Base-by-base conservation (phyloP, 2,888 invertebrate genomes). In the Scelioninae gen. 1 region DNA sequence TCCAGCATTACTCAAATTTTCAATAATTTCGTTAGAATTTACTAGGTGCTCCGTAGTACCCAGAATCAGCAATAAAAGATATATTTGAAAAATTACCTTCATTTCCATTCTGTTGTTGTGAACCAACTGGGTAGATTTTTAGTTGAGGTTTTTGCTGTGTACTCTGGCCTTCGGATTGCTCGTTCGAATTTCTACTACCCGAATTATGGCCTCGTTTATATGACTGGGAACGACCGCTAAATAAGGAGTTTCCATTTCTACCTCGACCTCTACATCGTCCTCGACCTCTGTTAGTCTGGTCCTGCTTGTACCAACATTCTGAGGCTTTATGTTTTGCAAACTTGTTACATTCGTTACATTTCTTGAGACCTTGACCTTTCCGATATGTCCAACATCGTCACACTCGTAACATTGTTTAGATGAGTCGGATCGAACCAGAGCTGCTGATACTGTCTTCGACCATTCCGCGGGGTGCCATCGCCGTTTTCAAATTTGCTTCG, bases 41-140 rank as follows among this genome's bases (percentile, higher is more conserved):
- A 38, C 43, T 13, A 55, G 31, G 13, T 55, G 32, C 9, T 55
- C 55, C 2, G 55, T 55, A n/a, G 55, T 34, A 31, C n/a, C 55
- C 56, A 1, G 62, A 62, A n/a, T 62, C 62, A 3, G 23, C 62
- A 29, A 62, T 40, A 40, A 60, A 60, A n/a, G n/a, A n/a, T n/a
- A n/a, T n/a, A n/a, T n/a, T n/a, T n/a, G n/a, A n/a, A n/a, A n/a
- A n/a, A n/a, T n/a, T n/a, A n/a, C n/a, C n/a, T n/a, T n/a, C n/a
- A n/a, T n/a, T n/a, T n/a, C n/a, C n/a, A n/a, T n/a, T n/a, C n/a
- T n/a, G n/a, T n/a, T n/a, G n/a, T n/a, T n/a, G n/a, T n/a, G n/a
- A n/a, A n/a, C n/a, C n/a, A n/a, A n/a, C n/a, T n/a, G n/a, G n/a
- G n/a, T n/a, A n/a, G n/a, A n/a, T n/a, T n/a, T n/a, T n/a, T n/a